Percentiles rank a stretch among this genome's conserved stretches.
Evolutionary conservation across 2,888 invertebrate genomes (phyloP).

Genomic region (Xanthia togata): DNA sequence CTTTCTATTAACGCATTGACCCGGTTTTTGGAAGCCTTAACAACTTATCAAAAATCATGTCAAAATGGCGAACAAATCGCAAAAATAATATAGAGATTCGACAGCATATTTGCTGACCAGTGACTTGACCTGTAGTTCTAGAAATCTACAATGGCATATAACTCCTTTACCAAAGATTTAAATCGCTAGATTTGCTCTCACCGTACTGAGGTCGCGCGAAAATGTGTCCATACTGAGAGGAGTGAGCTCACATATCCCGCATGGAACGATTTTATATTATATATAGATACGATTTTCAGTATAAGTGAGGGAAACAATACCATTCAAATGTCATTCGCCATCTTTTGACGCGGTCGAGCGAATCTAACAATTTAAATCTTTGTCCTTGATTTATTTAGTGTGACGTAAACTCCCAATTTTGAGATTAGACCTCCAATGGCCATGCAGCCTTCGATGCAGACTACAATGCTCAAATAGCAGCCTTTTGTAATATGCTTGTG

Average conservation of each 20-base stretch:
- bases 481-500: slow-evolving; percentile 87
- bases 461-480: slow-evolving; percentile 76
- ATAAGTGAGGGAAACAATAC: background rate
- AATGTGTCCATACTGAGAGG: background rate
- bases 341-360: background rate
- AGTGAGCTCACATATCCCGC: background rate
- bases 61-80: background rate
- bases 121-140: background rate
- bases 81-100: background rate
- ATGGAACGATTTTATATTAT: too few relatives aligned
- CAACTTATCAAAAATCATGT: background rate
- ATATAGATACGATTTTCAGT: background rate
- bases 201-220: too few relatives aligned
- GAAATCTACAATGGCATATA: background rate
- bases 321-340: background rate
- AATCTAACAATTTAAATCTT: background rate
- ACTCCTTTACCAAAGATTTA: background rate
- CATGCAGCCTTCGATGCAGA: slow-evolving; percentile 18
- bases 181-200: background rate
- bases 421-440: slow-evolving; percentile 6
- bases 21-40: background rate
- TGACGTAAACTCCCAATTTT: background rate
- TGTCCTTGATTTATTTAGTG: background rate
- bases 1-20: background rate
- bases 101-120: background rate